phyloP scores from a whole-genome alignment of 2,113 vertebrate genomes.

The Pseudonaja textilis region DNA sequence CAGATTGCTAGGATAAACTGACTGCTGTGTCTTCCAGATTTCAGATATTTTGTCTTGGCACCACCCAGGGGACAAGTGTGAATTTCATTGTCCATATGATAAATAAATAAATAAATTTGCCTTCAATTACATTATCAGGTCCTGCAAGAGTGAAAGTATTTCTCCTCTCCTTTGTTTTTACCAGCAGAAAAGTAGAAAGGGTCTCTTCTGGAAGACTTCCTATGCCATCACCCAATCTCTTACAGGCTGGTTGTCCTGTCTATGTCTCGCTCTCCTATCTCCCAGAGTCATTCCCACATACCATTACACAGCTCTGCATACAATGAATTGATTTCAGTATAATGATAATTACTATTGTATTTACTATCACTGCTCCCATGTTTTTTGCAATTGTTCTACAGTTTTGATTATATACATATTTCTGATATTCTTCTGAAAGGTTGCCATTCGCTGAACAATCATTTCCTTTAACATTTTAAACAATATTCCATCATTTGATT shows the following conservation, averaged over 20 bases:
- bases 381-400: conserved; percentile 46
- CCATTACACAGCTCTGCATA: neutral
- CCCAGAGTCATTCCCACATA: neutral
- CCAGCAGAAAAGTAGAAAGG: neutral
- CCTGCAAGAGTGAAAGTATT: neutral
- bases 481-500: conserved; percentile 25
- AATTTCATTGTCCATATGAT: neutral
- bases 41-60: neutral
- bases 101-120: neutral
- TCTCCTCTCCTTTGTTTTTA: neutral
- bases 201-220: neutral
- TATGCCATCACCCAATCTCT: neutral
- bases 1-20: neutral
- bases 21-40: neutral
- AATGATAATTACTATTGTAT: conserved; percentile 29
- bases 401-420: conserved; percentile 56
- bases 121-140: neutral
- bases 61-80: neutral
- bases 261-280: neutral
- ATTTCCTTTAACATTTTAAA: neutral
- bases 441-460: neutral
- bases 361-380: conserved; percentile 32
- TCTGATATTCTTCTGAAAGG: neutral
- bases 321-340: conserved; percentile 34
- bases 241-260: neutral